These are phyloP conservation scores for Eolophus roseicapilla DNA, from an alignment of 2,113 vertebrate genomes.

Conservation along the genomic window DNA sequence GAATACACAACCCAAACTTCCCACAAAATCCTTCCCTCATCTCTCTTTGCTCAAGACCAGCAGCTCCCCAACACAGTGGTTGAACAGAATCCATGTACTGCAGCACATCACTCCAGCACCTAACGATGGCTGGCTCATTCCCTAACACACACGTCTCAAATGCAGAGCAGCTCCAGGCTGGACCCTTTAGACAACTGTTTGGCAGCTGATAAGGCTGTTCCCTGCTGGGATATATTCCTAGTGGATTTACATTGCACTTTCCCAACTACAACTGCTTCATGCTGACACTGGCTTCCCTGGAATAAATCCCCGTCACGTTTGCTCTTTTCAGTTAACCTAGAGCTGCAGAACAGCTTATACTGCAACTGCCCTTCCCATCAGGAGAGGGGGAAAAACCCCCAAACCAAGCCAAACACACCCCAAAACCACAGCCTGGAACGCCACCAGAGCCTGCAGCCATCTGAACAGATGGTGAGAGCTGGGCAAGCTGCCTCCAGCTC, in stretches of 20 bases:
- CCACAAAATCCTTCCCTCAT: neutral
- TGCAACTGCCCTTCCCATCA: neutral
- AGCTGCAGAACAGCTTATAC: neutral
- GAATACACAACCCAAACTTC: neutral
- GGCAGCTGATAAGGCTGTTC: neutral
- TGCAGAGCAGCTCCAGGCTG: neutral
- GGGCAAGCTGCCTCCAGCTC: neutral
- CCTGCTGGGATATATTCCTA: neutral
- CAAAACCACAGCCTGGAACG: neutral
- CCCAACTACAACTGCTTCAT: neutral
- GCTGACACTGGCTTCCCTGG: neutral
- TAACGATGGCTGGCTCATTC: rapidly evolving
- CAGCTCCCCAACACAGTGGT: neutral
- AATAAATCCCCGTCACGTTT: rapidly evolving
- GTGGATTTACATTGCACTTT: neutral
- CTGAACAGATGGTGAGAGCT: neutral
- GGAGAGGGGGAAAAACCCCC: neutral
- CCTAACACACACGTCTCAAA: neutral
- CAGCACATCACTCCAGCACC: neutral
- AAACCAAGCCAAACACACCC: neutral
- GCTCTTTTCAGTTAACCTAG: neutral
- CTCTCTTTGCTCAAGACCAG: neutral
- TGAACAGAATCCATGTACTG: rapidly evolving
- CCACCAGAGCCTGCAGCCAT: neutral
- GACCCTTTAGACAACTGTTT: neutral